Evolutionary conservation across 1,140 invertebrate genomes (phyloP), one percentile per base, ranked within the genome.

Genomic region (Mesaphorura yosii): DNA sequence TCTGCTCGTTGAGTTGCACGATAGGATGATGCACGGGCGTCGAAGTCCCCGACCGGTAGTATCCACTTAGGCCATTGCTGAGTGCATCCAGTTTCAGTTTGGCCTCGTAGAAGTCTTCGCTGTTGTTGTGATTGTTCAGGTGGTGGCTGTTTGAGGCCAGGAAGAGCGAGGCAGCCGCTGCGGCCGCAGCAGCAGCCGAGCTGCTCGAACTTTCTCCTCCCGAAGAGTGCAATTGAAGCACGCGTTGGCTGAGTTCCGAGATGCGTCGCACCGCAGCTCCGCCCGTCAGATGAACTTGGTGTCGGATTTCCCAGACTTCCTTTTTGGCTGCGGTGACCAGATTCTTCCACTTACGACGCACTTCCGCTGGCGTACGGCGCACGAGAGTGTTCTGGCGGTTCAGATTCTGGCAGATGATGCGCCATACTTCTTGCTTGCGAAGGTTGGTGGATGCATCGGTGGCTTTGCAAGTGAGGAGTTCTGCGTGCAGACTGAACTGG

Each of bases 301-400:
- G 61, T 17, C 58, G 48, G 27, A 63, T 57, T 57, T 63, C 61
- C 61, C 61, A 63, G 38, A 63, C 50, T 48, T 63, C 61, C 39
- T 62, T 60, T 37, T 63, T 63, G 4, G 57, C 61, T 37, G 61
- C 61, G 2, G 61, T 63, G 7, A 63, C 61, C 23, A 63, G 37
- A 47, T 63, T 63, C 44, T 63, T 63, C 61, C 61, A 63, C 51
- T 63, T 63, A 29, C 61, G 22, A 31, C 61, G 31, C 39, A 63
- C 61, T 54, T 63, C 61, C 27, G 61, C 61, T n/a, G 61, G 61
- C 1, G 61, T 63, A 28, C 61, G 40, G 15, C 61, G 41, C 22
- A 63, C 61, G 20, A 59, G 40, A 6, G 55, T 55, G 37, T 63
- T 63, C 34, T 63, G 51, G 19, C 52, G 31, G 46, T 63, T 63